Evolutionary conservation across 2,888 invertebrate genomes (phyloP).

Genomic region (Dasysyrphus tricinctus): DNA sequence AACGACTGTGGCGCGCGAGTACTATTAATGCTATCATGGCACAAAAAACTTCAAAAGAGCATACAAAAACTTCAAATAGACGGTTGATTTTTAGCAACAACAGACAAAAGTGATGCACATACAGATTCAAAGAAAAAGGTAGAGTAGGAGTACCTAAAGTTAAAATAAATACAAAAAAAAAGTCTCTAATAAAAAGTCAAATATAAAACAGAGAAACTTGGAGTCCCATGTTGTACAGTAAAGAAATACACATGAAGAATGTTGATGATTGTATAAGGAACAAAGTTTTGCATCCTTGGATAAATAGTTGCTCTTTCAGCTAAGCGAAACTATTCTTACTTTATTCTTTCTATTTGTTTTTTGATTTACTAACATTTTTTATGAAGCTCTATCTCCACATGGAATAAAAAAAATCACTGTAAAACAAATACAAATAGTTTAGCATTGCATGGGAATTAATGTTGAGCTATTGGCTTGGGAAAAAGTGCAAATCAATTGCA

Average conservation of each 20-base stretch:
- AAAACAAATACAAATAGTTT: background rate
- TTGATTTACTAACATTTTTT: background rate
- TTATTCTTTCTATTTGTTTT: too few species aligned
- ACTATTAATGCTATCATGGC: slow-evolving; percentile 7
- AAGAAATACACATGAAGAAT: slow-evolving; percentile 53
- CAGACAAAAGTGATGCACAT: background rate
- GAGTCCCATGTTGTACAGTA: slow-evolving; percentile 52
- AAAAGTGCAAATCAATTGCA: background rate
- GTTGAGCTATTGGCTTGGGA: background rate
- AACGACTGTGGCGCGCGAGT: background rate
- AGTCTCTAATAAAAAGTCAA: slow-evolving; percentile 8
- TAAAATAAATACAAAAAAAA: background rate
- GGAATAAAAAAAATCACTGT: too few species aligned
- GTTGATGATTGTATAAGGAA: slow-evolving; percentile 38
- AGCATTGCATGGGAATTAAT: background rate
- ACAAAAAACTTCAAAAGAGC: background rate
- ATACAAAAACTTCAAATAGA: slow-evolving; percentile 16
- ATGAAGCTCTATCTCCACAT: background rate
- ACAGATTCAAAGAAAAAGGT: background rate
- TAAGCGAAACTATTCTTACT: background rate
- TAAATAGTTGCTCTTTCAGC: slow-evolving; percentile 37
- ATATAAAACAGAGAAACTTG: slow-evolving; percentile 1
- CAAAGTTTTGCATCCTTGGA: slow-evolving; percentile 51
- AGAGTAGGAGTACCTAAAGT: background rate
- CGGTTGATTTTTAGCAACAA: background rate